These are phyloP conservation scores for Coptodon rendalli DNA, from an alignment of 2,113 vertebrate species.

Conservation along the genomic window DNA sequence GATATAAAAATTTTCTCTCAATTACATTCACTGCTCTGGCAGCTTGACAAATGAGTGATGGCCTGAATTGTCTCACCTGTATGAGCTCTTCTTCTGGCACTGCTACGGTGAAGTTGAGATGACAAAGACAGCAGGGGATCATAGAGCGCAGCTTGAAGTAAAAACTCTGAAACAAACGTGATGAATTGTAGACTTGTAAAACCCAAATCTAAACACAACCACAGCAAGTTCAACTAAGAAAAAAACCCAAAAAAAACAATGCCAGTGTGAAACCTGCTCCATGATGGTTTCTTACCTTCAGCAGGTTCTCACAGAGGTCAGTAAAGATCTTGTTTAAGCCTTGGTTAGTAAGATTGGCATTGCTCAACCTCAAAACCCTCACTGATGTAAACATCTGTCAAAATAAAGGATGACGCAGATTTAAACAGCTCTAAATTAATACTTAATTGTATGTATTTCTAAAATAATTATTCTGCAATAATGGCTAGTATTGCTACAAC, in stretches of 20 bases:
- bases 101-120: constrained; percentile 93
- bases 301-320: constrained; percentile 94
- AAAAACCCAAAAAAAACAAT: background rate
- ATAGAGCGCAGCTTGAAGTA: constrained; percentile 97
- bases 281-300: constrained; percentile 79
- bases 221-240: background rate
- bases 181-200: background rate
- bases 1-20: rapidly evolving
- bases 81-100: constrained; percentile 96
- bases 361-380: constrained; percentile 87
- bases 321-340: constrained; percentile 95
- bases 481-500: background rate
- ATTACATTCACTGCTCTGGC: background rate
- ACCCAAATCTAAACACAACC: background rate
- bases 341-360: constrained; percentile 88
- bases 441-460: background rate
- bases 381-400: constrained; percentile 97
- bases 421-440: background rate
- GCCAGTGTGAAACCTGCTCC: background rate
- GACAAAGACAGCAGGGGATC: constrained; percentile 96
- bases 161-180: constrained; percentile 79
- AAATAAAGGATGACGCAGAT: background rate
- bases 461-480: background rate
- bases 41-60: background rate
- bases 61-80: constrained; percentile 72